Percentiles rank a stretch among this genome's conserved stretches.
Evolutionary conservation across 2,888 invertebrate genomes (phyloP).

Genomic region (Lobophora halterata): DNA sequence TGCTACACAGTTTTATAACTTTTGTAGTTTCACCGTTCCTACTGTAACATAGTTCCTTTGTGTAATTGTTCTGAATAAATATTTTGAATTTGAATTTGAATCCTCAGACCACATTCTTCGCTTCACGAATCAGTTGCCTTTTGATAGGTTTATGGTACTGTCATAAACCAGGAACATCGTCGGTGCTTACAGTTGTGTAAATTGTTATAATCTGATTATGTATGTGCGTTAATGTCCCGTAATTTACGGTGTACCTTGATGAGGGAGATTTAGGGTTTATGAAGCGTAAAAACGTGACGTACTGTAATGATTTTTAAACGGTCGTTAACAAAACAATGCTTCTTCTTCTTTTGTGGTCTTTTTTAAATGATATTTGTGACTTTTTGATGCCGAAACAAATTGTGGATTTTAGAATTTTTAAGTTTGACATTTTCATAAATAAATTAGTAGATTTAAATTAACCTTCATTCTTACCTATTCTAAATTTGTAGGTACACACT

Average conservation of each 20-base stretch:
- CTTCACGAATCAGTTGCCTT: slow-evolving; percentile 54
- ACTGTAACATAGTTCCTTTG: no score
- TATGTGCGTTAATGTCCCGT: slow-evolving; percentile 16
- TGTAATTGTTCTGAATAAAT: no score
- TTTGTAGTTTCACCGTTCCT: no score
- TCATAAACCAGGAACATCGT: slow-evolving; percentile 42
- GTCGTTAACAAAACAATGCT: slow-evolving; percentile 1
- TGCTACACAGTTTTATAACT: no score
- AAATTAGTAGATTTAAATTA: no score
- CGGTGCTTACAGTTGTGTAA: slow-evolving; percentile 9
- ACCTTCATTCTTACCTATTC: no score
- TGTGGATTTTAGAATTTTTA: no score
- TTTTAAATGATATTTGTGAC: slow-evolving; percentile 7
- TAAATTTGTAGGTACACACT: no score
- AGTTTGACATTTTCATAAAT: no score
- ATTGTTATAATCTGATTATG: slow-evolving; percentile 23
- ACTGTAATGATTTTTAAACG: slow-evolving; percentile 2
- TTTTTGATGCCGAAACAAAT: no score
- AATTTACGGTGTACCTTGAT: slow-evolving; percentile 20
- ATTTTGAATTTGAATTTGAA: no score
- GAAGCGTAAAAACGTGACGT: slow-evolving; percentile 11
- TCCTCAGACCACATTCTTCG: slow-evolving; percentile 40
- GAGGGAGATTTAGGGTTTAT: slow-evolving; percentile 28
- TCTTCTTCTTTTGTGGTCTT: background rate
- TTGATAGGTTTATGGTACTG: slow-evolving; percentile 60